Base-by-base conservation (phyloP, 1,140 invertebrate genomes). In the Drosophila funebris region DNA sequence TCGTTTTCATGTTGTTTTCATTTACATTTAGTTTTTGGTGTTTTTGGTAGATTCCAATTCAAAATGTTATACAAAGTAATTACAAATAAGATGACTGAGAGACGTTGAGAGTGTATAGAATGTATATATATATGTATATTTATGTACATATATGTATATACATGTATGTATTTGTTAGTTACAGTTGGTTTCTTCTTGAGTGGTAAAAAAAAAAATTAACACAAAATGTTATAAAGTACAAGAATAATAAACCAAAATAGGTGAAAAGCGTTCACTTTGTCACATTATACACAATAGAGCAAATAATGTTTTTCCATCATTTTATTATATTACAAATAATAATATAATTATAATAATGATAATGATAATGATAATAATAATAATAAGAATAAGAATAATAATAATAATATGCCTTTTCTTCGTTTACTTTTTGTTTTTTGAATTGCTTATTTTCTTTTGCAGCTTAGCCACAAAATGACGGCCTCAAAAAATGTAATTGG, bases 221-320 rank as follows among this genome's bases (percentile, higher is more conserved):
- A 50, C 33, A 64, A 66, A 57, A 58, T 66, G 24, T 72, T 36
- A 66, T 57, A 56, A 56, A 64, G 41, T 64, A 63, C 50, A 64
- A 52, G 33, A 64, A 66, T 54, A 67, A 68, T 58, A 52, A 66
- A 58, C 48, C 29, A 48, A 66, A 52, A 66, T 66, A 73, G 74
- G 69, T 82, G 73, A 64, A 82, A 82, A 82, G 78, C 78, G 62
- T 82, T 83, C 54, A 73, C 43, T 77, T 67, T 63, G 60, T 82
- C 78, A 81, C 78, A 76, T 60, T 78, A 43, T 72, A 63, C 61
- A 62, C 33, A 62, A 54, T 62, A 52, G 70, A 43, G 41, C 62
- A 67, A 67, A 39, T 72, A 37, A 52, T 43, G 8, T 43, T 43
- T 43, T 52, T 41, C 7, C 22, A 39, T 39, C 6, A 44, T 43